Evolutionary conservation across 2,113 vertebrate genomes (phyloP), one percentile per base, ranked within the genome.

Genomic region (Dendrocopos noguchii): DNA sequence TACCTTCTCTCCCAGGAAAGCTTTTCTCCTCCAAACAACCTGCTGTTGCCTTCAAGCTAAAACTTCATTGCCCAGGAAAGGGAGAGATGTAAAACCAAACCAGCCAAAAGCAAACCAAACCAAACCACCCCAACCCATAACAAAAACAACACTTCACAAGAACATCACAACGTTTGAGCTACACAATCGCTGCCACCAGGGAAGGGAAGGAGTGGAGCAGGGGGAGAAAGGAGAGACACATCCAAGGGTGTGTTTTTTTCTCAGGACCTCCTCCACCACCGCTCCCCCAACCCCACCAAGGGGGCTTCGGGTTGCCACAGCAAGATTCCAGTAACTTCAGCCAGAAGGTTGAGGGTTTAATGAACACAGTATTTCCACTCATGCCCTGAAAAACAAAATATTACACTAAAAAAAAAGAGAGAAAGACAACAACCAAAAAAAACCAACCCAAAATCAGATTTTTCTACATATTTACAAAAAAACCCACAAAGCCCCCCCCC

Each of bases 401-500:
- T 91, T 96, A 97, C 96, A 97, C 95, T 25, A 65, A 44, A 50
- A 87, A 87, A 84, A 25, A 71, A 66, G 60, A 36, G 17, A 68
- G 31, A 92, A 10, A 52, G 21, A 52, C 21, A 52, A 95, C 21
- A 24, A 12, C 21, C 21, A 24, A 22, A 52, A 10, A 24, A 52
- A 24, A 24, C n/a, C n/a, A 22, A 5, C 21, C 66, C 91, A 89
- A 91, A 88, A 22, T 22, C 44, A 25, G 7, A 65, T 17, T 84
- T 97, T 96, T 95, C 93, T 97, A 95, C 92, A 96, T 96, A 97
- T 97, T 91, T 96, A 97, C 96, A 97, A 95, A 44, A 44, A 44
- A 16, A 44, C 10, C 36, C 39, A 39, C 27, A 56, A 52, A 52
- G 21, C 50, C 47, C 20, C 46, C 47, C 47, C 25, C 27, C 25